Evolutionary conservation across 2,888 invertebrate species (phyloP).

Genomic region (Amiota minor): DNA sequence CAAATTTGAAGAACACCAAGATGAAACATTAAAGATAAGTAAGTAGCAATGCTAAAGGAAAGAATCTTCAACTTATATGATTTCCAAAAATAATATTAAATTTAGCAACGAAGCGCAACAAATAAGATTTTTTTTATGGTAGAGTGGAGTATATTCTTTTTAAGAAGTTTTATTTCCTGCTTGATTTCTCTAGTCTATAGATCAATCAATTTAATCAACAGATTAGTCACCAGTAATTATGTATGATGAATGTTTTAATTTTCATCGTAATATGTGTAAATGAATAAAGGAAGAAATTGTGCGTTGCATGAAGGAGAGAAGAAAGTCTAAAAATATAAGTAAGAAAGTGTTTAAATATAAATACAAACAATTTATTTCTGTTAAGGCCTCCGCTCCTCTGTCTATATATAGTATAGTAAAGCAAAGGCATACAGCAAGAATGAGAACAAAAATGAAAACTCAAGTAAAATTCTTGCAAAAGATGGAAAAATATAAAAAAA

Average conservation of each 20-base stretch:
- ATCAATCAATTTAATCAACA: conserved; percentile 52
- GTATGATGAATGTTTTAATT: conserved; percentile 59
- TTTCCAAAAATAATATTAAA: conserved; percentile 68
- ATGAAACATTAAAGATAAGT: conserved; percentile 27
- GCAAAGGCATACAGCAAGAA: not conserved
- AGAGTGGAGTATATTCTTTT: not conserved
- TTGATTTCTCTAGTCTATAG: conserved; percentile 38
- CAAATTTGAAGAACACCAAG: conserved; percentile 1
- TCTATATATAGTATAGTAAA: not conserved
- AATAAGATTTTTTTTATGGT: conserved; percentile 53
- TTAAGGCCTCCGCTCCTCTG: too few species aligned
- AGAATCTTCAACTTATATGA: conserved; percentile 51
- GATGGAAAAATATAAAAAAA: not conserved
- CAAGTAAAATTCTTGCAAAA: not conserved
- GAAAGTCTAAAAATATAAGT: not conserved
- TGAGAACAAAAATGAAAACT: conserved; percentile 1
- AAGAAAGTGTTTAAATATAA: not conserved
- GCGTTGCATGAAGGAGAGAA: not conserved
- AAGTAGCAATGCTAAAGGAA: conserved; percentile 19
- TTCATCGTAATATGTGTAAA: not conserved
- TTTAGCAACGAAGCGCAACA: conserved; percentile 65
- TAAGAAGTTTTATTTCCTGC: not conserved
- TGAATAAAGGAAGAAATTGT: not conserved
- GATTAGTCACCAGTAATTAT: conserved; percentile 62
- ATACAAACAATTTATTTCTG: not conserved